A percentile compares a stretch with the other conserved stretches of the same genome.
Evolutionary conservation across 23 tunicate genomes (phyloP).

Genomic region (Aplidium turbinatum): DNA sequence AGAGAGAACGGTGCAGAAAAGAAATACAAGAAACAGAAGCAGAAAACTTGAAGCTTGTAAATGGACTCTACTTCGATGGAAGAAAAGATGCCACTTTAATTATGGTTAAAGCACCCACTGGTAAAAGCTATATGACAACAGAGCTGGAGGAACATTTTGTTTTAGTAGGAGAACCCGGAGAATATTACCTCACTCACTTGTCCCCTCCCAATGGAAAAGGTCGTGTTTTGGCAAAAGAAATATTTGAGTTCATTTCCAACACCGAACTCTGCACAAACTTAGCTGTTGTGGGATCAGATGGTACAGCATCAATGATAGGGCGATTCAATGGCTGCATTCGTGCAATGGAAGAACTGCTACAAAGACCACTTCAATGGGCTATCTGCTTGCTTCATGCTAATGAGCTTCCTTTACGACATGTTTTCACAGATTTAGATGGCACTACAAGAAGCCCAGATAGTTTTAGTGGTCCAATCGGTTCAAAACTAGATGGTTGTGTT

Average conservation of each 20-base stretch:
- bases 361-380: too few relatives aligned
- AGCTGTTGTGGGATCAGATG: constrained; percentile 18
- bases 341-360: constrained; percentile 1
- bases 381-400: too few relatives aligned
- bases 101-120: constrained; percentile 16
- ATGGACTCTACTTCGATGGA: constrained; percentile 26
- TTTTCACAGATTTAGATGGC: too few relatives aligned
- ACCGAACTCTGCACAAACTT: constrained; percentile 19
- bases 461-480: too few relatives aligned
- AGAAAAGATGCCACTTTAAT: constrained; percentile 25
- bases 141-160: constrained; percentile 27
- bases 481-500: too few relatives aligned
- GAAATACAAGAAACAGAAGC: too few relatives aligned
- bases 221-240: constrained; percentile 29
- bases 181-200: constrained; percentile 31
- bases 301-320: constrained; percentile 40
- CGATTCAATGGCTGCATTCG: constrained; percentile 24
- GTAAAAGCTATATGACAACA: constrained; percentile 4
- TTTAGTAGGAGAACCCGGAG: constrained; percentile 35
- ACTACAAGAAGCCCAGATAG: too few relatives aligned
- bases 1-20: constrained; percentile 34
- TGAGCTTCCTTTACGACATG: too few relatives aligned
- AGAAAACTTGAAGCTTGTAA: constrained; percentile 24
- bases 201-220: constrained; percentile 35
- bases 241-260: constrained; percentile 16